Evolutionary conservation across 2,888 invertebrate species (phyloP), one percentile per base, ranked within the genome.

Genomic region (Xylocampa areola): DNA sequence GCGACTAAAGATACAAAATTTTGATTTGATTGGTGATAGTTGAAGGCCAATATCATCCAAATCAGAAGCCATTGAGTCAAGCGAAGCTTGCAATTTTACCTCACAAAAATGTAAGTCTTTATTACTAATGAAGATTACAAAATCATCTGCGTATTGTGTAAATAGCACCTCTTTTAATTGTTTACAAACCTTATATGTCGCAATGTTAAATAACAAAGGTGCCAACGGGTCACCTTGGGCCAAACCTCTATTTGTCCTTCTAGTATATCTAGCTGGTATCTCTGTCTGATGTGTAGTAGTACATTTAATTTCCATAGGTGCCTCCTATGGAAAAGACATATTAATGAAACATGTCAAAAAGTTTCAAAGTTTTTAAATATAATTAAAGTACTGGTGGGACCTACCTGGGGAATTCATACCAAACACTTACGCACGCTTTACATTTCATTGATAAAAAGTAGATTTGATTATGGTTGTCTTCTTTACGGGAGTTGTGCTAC

Each of bases 381-480:
- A 25, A 7, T 25, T 7, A 25, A 25, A 25, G 25, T 25, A 5
- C 7, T 25, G 8, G 5, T 8, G 7, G 25, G 25, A 7, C 25
- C 25, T 25, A 2, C 4, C 2, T 30, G 30, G 11, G 30, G 13
- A 13, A 17, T 35, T 1, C 35, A 35, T n/a, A 16, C 35, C 10
- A 35, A 35, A 35, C 17, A 35, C 8, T n/a, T 35, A 17, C 2
- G 17, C 1, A 10, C 3, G 3, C 11, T 44, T 13, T 41, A 41
- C 11, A 30, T 30, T 17, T 3, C 41, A 2, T 2, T 30, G n/a
- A 11, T 41, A 5, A 41, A 30, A 19, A 19, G 30, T 5, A 17
- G 30, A 8, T n/a, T 41, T 2, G 43, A 43, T 11, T 32, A 19
- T 4, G 43, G 32, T 2, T 21, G 32, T 7, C 21, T 43, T 6